A percentile compares a stretch with the other conserved stretches of the same genome.
Evolutionary conservation across 1,140 invertebrate species (phyloP).

Genomic region (Drosophila punjabiensis): DNA sequence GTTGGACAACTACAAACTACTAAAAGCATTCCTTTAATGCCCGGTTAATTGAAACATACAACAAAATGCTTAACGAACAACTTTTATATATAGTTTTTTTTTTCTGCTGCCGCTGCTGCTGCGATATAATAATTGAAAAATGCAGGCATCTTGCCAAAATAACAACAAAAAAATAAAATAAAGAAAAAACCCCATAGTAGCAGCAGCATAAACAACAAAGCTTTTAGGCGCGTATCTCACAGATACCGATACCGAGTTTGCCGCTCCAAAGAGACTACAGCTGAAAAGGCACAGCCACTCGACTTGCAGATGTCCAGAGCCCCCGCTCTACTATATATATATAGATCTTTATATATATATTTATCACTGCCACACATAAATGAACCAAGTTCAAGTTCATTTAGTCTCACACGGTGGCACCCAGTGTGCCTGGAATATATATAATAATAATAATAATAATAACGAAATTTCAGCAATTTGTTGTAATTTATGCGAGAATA

Average conservation of each 20-base stretch:
- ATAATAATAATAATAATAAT: constrained; percentile 10
- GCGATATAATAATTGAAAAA: constrained; percentile 61
- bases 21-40: constrained; percentile 82
- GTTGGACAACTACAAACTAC: constrained; percentile 28
- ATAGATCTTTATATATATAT: neutral
- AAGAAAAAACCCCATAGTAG: neutral
- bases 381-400: constrained; percentile 79
- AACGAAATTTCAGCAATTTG: constrained; percentile 46
- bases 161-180: neutral
- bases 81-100: constrained; percentile 39
- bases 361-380: constrained; percentile 1
- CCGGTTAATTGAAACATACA: constrained; percentile 75
- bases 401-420: constrained; percentile 38
- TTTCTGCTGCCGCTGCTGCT: constrained; percentile 11
- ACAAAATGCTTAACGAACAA: constrained; percentile 28
- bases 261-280: neutral
- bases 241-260: constrained; percentile 53
- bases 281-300: constrained; percentile 20
- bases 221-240: constrained; percentile 76
- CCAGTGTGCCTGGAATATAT: neutral
- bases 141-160: constrained; percentile 75
- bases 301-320: constrained; percentile 31
- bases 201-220: constrained; percentile 75
- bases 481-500: constrained; percentile 73
- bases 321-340: neutral